phyloP scores from a whole-genome alignment of 2,888 invertebrate genomes.

The Ctenicera cuprea region DNA sequence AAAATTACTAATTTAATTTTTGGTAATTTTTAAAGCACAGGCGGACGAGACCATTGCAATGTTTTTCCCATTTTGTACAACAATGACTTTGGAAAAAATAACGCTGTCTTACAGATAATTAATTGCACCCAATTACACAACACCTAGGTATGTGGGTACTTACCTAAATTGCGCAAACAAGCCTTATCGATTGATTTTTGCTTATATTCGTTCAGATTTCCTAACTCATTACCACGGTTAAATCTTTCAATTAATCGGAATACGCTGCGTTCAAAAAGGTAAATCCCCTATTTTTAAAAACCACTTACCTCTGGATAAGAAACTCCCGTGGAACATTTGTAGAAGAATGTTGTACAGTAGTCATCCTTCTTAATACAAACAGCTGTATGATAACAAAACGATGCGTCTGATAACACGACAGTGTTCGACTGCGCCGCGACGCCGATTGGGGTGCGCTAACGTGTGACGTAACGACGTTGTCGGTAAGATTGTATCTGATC shows the following conservation, averaged over 20 bases:
- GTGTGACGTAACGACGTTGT: constrained; percentile 47
- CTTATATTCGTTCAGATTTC: not conserved
- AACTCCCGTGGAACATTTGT: constrained; percentile 62
- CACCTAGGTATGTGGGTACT: constrained; percentile 1
- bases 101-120: too few relatives aligned
- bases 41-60: too few relatives aligned
- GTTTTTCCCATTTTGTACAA: too few relatives aligned
- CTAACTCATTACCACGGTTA: too few relatives aligned
- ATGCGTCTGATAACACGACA: constrained; percentile 39
- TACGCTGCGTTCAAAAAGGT: too few relatives aligned
- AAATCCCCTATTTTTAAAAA: too few relatives aligned
- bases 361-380: constrained; percentile 56
- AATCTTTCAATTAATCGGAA: too few relatives aligned
- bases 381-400: constrained; percentile 38
- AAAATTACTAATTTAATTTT: too few relatives aligned
- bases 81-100: too few relatives aligned
- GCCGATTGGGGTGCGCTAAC: constrained; percentile 42
- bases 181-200: not conserved
- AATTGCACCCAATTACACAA: not conserved
- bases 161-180: not conserved
- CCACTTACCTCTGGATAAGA: constrained; percentile 58
- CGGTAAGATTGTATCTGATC: constrained; percentile 42
- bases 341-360: constrained; percentile 61
- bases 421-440: constrained; percentile 49
- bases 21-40: too few relatives aligned